phyloP scores from a whole-genome alignment of 2,113 vertebrate genomes.

The Semicossyphus pulcher region DNA sequence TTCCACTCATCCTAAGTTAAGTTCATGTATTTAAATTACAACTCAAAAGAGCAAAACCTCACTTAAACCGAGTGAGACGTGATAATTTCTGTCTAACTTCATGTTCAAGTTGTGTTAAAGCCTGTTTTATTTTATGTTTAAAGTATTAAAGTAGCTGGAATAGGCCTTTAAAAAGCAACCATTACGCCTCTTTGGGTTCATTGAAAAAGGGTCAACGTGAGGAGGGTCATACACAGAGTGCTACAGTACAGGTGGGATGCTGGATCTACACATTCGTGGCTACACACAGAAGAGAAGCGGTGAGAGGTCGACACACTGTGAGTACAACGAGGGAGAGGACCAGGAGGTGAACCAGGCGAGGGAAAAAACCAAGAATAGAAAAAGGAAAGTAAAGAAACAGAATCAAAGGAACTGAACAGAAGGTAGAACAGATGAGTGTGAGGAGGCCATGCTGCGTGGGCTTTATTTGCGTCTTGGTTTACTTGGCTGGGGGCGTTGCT shows the following conservation, averaged over 20 bases:
- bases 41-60: slow-evolving; percentile 10
- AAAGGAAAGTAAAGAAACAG: slow-evolving; percentile 55
- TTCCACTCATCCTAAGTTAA: not conserved
- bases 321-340: slow-evolving; percentile 65
- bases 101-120: slow-evolving; percentile 3
- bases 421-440: slow-evolving; percentile 92
- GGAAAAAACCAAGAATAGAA: slow-evolving; percentile 51
- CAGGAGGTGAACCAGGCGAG: slow-evolving; percentile 51
- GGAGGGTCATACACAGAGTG: slow-evolving; percentile 28
- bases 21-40: not conserved
- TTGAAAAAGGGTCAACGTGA: slow-evolving; percentile 15
- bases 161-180: not conserved
- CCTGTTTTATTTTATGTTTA: not conserved
- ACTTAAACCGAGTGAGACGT: not conserved
- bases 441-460: slow-evolving; percentile 97
- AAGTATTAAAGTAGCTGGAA: not conserved
- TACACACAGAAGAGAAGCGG: slow-evolving; percentile 82
- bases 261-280: slow-evolving; percentile 78
- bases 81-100: not conserved
- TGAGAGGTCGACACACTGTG: slow-evolving; percentile 82
- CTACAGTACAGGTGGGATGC: slow-evolving; percentile 77
- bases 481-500: slow-evolving; percentile 97
- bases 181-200: slow-evolving; percentile 30
- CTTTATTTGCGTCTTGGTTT: slow-evolving; percentile 98
- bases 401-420: slow-evolving; percentile 70